Base-by-base conservation (phyloP, 1,140 invertebrate genomes). In the Aphelinus certus region DNA sequence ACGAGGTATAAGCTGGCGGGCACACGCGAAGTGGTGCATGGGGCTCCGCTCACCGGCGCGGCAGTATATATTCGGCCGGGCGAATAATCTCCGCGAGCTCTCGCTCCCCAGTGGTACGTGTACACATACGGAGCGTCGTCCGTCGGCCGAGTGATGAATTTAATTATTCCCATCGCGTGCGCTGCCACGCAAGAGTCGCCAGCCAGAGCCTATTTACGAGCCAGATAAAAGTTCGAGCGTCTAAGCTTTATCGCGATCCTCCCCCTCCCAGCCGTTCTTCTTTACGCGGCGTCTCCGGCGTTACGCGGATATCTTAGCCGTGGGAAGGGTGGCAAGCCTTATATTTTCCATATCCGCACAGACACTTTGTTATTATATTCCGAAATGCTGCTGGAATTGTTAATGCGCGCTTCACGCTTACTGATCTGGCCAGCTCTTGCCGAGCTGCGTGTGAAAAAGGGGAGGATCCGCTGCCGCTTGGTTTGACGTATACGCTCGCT, bases 111-210 rank as follows among this genome's bases (percentile, higher is more conserved):
- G 57, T 62, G 51, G 51, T 53, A 57, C 49, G 56, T 71, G 64
- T 64, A 64, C 55, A 64, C 70, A 51, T 4, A 43, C 58, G 58
- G 58, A 60, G 62, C 43, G 62, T 46, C 47, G 42, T 58, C 47
- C 45, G 43, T 71, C 49, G 45, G 58, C 10, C 58, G 45, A 62
- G 75, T 72, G 70, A 76, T 76, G 65, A 76, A 76, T 76, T 76
- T 76, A 76, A 76, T 76, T 76, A 73, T 76, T 76, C 75, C 46
- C 65, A 69, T 76, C 71, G 75, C 70, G 71, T 73, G 71, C n/a
- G 10, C 61, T 51, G 53, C 62, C 68, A 46, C 10, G n/a, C n/a
- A 60, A 71, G 70, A 71, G n/a, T 46, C 7, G 9, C 48, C 72
- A 61, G 61, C 9, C 62, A 47, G 26, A 26, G 53, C 43, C 60